Conservation (phyloP, 2,888 invertebrate species). For the Hermaeophaga mercurialis region DNA sequence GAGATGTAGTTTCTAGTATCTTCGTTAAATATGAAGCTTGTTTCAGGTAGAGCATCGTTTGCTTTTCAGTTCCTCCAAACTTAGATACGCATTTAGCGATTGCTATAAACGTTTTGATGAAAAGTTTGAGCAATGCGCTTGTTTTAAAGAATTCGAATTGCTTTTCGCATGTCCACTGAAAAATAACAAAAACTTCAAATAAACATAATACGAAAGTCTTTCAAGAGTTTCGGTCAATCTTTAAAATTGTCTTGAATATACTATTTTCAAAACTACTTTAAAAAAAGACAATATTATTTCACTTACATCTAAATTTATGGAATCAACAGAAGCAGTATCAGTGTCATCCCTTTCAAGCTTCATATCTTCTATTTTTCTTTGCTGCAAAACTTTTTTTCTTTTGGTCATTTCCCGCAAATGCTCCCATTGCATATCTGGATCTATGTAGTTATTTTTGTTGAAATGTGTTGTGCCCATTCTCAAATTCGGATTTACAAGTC, state of each 20-base stretch:
- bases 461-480: slow-evolving; percentile 13
- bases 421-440: slow-evolving; percentile 36
- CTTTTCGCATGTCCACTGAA: slow-evolving; percentile 48
- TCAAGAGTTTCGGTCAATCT: no score
- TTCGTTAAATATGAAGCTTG: slow-evolving; percentile 72
- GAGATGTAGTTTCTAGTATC: slow-evolving; percentile 63
- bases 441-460: slow-evolving; percentile 30
- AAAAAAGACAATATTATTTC: slow-evolving; percentile 36
- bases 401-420: slow-evolving; percentile 33
- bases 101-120: slow-evolving; percentile 73
- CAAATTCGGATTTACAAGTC: slow-evolving; percentile 34
- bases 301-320: slow-evolving; percentile 65
- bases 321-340: slow-evolving; percentile 50
- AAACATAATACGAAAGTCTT: no score
- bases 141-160: slow-evolving; percentile 64
- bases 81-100: slow-evolving; percentile 71
- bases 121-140: slow-evolving; percentile 68
- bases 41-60: slow-evolving; percentile 71
- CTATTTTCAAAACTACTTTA: neutral
- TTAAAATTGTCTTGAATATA: no score
- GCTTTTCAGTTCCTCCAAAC: slow-evolving; percentile 62
- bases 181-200: slow-evolving; percentile 10
- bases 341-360: slow-evolving; percentile 31
- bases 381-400: slow-evolving; percentile 35
- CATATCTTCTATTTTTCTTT: slow-evolving; percentile 32